These are phyloP conservation scores for Orgyia antiqua DNA, from an alignment of 2,888 invertebrate species.

Conservation along the genomic window DNA sequence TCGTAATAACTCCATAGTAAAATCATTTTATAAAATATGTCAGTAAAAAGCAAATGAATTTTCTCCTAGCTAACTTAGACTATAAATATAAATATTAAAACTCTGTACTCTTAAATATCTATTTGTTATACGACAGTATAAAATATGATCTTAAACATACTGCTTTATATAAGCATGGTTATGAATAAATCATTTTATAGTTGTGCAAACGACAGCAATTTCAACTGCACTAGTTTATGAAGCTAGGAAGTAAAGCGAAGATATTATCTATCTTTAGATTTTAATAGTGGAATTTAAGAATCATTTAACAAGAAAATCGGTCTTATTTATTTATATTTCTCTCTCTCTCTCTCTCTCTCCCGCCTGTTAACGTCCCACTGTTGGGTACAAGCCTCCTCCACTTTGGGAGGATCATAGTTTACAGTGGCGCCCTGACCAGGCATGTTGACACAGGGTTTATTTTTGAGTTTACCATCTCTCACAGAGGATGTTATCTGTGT, in stretches of 20 bases:
- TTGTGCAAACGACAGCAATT: constrained; percentile 46
- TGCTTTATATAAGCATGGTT: constrained; percentile 32
- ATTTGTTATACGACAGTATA: constrained; percentile 22
- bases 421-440: too few species aligned
- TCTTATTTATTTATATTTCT: too few species aligned
- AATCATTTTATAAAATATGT: constrained; percentile 19
- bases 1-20: too few species aligned
- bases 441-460: too few species aligned
- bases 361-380: too few species aligned
- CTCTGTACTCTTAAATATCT: constrained; percentile 23
- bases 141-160: constrained; percentile 28
- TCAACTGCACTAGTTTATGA: constrained; percentile 40
- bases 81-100: constrained; percentile 23
- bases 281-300: too few species aligned
- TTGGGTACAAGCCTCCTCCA: too few species aligned
- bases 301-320: too few species aligned
- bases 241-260: constrained; percentile 30
- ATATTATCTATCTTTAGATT: constrained; percentile 24
- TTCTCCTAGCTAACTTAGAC: constrained; percentile 17
- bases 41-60: constrained; percentile 26
- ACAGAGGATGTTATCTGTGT: too few species aligned
- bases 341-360: too few species aligned
- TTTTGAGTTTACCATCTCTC: too few species aligned
- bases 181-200: constrained; percentile 48
- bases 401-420: too few species aligned